Percentiles rank a stretch among this genome's conserved stretches.
These are phyloP conservation scores for Danionella cerebrum DNA, from an alignment of 2,113 vertebrate species.

Conservation along the genomic window DNA sequence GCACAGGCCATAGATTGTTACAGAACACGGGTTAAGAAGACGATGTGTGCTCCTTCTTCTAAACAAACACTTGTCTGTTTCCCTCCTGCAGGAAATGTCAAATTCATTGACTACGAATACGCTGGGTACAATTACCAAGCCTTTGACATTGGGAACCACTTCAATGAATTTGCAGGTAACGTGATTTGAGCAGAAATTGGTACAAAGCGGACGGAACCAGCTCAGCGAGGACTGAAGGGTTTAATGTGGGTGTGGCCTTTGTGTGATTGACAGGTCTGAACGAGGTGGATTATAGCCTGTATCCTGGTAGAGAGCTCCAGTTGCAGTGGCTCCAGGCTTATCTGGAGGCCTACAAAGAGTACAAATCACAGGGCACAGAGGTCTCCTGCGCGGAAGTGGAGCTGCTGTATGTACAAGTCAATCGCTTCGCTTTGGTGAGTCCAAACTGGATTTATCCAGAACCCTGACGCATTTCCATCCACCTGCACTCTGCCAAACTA, in stretches of 20 bases:
- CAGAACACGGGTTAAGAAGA: slow-evolving; percentile 23
- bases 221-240: background rate
- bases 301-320: slow-evolving; percentile 80
- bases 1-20: slow-evolving; percentile 14
- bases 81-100: slow-evolving; percentile 77
- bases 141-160: slow-evolving; percentile 98
- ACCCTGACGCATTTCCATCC: background rate
- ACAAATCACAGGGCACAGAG: slow-evolving; percentile 71
- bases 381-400: slow-evolving; percentile 86
- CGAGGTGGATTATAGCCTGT: slow-evolving; percentile 91
- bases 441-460: background rate
- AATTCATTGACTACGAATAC: slow-evolving; percentile 99
- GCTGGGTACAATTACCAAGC: slow-evolving; percentile 98
- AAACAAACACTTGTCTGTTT: slow-evolving; percentile 66
- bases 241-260: background rate
- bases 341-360: slow-evolving; percentile 88
- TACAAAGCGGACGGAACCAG: background rate
- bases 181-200: background rate
- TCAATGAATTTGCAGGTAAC: slow-evolving; percentile 98
- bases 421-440: slow-evolving; percentile 89
- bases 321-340: slow-evolving; percentile 85
- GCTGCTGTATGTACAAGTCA: slow-evolving; percentile 90
- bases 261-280: slow-evolving; percentile 74
- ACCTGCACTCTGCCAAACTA: background rate
- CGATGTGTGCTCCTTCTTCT: slow-evolving; percentile 37